phyloP scores from a whole-genome alignment of 53 echinoderm and acorn worm species.

The Henricia sp. region DNA sequence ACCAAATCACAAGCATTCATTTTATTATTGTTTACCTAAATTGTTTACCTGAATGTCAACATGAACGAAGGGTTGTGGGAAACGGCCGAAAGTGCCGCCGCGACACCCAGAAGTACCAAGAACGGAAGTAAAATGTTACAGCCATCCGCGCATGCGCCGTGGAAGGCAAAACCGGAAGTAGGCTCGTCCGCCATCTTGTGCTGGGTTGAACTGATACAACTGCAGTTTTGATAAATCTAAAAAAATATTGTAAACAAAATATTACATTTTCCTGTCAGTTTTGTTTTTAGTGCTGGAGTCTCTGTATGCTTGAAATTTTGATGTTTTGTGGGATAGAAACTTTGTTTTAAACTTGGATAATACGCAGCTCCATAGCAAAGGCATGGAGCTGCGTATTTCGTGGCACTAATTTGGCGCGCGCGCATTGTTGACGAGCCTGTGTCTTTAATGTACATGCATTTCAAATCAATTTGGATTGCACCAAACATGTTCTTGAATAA shows the following conservation, averaged over 20 bases:
- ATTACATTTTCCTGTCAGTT: not conserved
- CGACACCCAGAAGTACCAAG: not conserved
- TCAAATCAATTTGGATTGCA: no score
- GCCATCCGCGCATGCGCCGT: conserved; percentile 13
- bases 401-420: no score
- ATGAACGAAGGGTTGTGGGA: conserved; percentile 11
- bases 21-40: not conserved
- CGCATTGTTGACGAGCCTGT: no score
- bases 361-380: no score
- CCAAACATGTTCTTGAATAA: not conserved
- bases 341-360: no score
- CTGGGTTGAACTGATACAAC: not conserved
- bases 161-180: not conserved
- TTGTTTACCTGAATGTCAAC: conserved; percentile 24
- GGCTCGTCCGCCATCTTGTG: not conserved
- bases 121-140: not conserved
- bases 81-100: not conserved
- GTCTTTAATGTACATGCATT: no score
- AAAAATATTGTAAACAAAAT: not conserved
- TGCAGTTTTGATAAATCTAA: conserved; percentile 31
- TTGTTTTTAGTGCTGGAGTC: no score
- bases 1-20: not conserved
- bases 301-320: no score
- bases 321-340: no score
- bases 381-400: no score